Evolutionary conservation across 1,140 invertebrate species (phyloP), one percentile per base, ranked within the genome.

Genomic region (Tigriopus japonicus): DNA sequence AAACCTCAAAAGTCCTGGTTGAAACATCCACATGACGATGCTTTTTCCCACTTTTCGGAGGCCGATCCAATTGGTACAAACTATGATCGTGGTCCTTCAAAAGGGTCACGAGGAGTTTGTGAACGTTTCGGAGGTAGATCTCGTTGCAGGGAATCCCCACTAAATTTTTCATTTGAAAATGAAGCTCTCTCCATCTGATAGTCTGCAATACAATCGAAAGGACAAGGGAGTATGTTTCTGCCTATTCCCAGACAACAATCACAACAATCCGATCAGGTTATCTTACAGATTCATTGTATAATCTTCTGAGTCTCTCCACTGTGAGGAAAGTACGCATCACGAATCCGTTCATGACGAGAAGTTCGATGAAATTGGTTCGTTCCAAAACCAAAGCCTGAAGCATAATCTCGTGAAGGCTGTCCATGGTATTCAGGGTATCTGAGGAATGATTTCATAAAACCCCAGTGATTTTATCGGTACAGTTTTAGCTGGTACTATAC

Each of bases 261-360:
- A 65, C 53, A 58, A 49, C 59, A 52, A 65, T 49, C 42, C 10
- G 49, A 6, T 10, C 12, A 43, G 7, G 56, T 43, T 59, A 43
- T 21, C 64, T 64, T 51, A 65, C 63, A 6, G 62, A 55, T 41
- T 63, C 64, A 55, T 74, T 71, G 64, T 74, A 75, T 6, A 76
- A 67, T 15, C 65, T 62, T 9, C 71, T 63, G 1, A 75, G 65
- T 40, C 69, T 62, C 21, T 65, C 62, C 12, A 68, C 65, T 0
- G 71, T 74, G 1, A 75, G 65, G 62, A 74, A 75, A 43, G 74
- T 69, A 55, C 68, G 68, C 35, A 75, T 67, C 54, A 67, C 71
- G 40, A 76, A 67, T 10, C 73, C 73, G 64, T 74, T 69, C 43
- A 74, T 69, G 14, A 74, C 55, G 52, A 75, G 70, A 1, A 76